These are phyloP conservation scores for Haliclystus octoradiatus DNA, from an alignment of 30 jellyfish, hydroid and myxozoan genomes.

Conservation along the genomic window DNA sequence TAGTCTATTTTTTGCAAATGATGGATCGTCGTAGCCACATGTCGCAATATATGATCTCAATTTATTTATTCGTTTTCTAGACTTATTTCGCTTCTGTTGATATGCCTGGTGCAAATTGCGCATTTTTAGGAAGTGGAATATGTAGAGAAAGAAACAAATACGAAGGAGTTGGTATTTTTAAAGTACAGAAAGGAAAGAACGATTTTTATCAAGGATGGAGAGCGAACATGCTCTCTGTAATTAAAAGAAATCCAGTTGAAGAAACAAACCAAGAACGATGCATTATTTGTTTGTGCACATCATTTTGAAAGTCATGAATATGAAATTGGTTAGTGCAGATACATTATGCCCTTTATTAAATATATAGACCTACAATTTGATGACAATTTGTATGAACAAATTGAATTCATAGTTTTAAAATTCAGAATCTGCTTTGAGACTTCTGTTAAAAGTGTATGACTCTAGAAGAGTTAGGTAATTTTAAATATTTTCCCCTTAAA, in stretches of 20 bases:
- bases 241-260: constrained; percentile 3
- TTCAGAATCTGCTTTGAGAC: too few relatives aligned
- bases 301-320: constrained; percentile 14
- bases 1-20: background rate
- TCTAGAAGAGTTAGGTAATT: too few relatives aligned
- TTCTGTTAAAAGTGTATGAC: too few relatives aligned
- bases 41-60: too few relatives aligned
- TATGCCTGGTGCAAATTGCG: constrained; percentile 37
- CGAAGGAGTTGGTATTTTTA: constrained; percentile 19
- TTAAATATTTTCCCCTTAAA: too few relatives aligned
- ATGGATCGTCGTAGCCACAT: too few relatives aligned
- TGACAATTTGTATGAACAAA: too few relatives aligned
- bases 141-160: constrained; percentile 17
- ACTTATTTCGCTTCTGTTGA: constrained; percentile 1
- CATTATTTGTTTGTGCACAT: constrained; percentile 6
- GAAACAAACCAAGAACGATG: constrained; percentile 13
- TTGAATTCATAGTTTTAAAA: too few relatives aligned
- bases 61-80: background rate
- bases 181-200: constrained; percentile 3
- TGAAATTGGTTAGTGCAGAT: constrained; percentile 28
- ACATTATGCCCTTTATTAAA: too few relatives aligned
- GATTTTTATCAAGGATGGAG: constrained; percentile 10
- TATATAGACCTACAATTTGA: too few relatives aligned
- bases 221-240: constrained; percentile 2
- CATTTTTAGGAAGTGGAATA: constrained; percentile 25